phyloP scores from a whole-genome alignment of 1,140 invertebrate species.

The Myzus persicae region DNA sequence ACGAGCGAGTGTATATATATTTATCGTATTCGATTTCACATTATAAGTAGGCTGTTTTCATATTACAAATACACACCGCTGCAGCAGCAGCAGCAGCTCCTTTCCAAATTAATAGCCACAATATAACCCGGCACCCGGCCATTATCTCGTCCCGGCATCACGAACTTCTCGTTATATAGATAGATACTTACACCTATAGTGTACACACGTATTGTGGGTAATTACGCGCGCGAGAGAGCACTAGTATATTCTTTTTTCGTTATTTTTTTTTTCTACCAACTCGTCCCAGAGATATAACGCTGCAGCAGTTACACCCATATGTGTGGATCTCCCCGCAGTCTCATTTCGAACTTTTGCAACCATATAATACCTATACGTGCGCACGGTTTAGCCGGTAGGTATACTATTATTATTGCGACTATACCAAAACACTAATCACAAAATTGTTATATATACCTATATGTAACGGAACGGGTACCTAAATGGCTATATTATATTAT shows the following conservation, averaged over 20 bases:
- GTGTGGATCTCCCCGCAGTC: background rate
- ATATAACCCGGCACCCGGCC: background rate
- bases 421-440: slow-evolving; percentile 6
- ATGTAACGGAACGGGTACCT: background rate
- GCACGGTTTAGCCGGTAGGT: too few relatives aligned
- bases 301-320: background rate
- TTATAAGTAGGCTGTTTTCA: slow-evolving; percentile 24
- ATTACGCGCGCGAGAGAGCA: background rate
- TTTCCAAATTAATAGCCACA: slow-evolving; percentile 54
- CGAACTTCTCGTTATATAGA: slow-evolving; percentile 7
- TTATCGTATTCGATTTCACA: slow-evolving; percentile 39
- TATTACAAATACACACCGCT: background rate
- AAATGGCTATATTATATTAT: background rate
- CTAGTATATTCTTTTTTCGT: background rate
- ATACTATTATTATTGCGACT: slow-evolving; percentile 3
- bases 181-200: background rate
- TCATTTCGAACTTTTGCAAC: slow-evolving; percentile 43
- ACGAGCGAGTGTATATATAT: background rate
- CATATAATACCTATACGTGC: background rate
- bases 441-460: background rate
- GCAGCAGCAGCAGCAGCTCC: slow-evolving; percentile 18
- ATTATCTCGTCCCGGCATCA: slow-evolving; percentile 43
- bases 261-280: background rate
- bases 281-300: background rate
- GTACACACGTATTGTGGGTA: background rate